These are phyloP conservation scores for Synodontis membranacea DNA, from an alignment of 2,113 vertebrate genomes.

Conservation along the genomic window DNA sequence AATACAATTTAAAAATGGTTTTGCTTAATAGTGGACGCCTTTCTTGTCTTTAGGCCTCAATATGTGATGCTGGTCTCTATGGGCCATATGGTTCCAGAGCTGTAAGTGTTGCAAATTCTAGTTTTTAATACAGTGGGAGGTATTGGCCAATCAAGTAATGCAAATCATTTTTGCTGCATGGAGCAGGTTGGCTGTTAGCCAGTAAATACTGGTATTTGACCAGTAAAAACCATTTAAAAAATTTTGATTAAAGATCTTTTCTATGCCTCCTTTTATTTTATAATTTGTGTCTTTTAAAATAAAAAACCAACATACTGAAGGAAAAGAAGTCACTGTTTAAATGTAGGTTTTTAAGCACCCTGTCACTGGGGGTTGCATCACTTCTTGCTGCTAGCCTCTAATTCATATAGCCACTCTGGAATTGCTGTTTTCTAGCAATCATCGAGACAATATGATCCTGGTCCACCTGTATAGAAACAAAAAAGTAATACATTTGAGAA, in stretches of 20 bases:
- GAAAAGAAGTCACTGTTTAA: not conserved
- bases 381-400: not conserved
- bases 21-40: constrained; percentile 3
- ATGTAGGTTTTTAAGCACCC: not conserved
- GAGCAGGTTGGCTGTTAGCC: not conserved
- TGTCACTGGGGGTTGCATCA: not conserved
- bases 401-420: not conserved
- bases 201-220: not conserved
- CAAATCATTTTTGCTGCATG: not conserved
- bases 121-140: not conserved
- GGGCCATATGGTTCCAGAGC: constrained; percentile 78
- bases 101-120: constrained; percentile 75
- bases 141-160: constrained; percentile 5
- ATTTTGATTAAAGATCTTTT: not conserved
- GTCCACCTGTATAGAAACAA: not conserved
- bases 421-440: not conserved
- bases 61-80: constrained; percentile 78
- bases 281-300: not conserved
- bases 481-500: not conserved
- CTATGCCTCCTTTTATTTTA: not conserved
- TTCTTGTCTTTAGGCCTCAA: constrained; percentile 76
- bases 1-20: not conserved
- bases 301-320: not conserved
- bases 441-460: not conserved
- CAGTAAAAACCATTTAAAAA: too few species aligned